Evolutionary conservation across 1,140 invertebrate species (phyloP).

Genomic region (Apis laboriosa): DNA sequence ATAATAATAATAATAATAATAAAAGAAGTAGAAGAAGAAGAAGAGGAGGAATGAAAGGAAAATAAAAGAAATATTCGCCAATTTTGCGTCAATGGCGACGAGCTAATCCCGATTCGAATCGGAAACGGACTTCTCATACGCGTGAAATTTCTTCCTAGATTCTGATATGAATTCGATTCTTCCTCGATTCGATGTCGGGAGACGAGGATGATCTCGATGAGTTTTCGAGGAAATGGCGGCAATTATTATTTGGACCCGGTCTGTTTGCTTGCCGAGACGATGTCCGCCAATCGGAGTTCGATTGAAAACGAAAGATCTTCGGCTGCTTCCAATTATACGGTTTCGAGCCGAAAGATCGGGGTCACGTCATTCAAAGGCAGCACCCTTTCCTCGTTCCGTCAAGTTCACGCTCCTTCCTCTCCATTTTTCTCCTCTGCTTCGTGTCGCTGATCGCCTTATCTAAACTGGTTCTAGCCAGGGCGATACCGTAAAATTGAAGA

Average conservation of each 20-base stretch:
- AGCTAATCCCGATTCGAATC: conserved; percentile 9
- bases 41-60: not conserved
- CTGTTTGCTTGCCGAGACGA: conserved; percentile 57
- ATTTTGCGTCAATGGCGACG: conserved; percentile 16
- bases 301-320: conserved; percentile 65
- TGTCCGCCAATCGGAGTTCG: conserved; percentile 62
- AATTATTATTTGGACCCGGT: conserved; percentile 24
- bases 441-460: conserved; percentile 54
- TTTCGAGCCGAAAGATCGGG: conserved; percentile 61
- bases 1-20: not conserved
- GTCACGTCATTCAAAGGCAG: conserved; percentile 70
- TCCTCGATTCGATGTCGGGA: not conserved
- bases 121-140: not conserved
- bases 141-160: not conserved
- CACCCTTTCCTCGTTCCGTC: not conserved
- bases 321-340: conserved; percentile 72
- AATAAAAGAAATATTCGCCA: conserved; percentile 12
- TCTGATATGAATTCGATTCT: no score
- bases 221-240: not conserved
- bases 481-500: conserved; percentile 52
- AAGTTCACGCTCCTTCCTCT: not conserved
- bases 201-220: not conserved
- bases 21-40: no score
- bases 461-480: conserved; percentile 31
- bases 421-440: conserved; percentile 43